Evolutionary conservation across 2,113 vertebrate species (phyloP).

Genomic region (Baryphthengus martii): DNA sequence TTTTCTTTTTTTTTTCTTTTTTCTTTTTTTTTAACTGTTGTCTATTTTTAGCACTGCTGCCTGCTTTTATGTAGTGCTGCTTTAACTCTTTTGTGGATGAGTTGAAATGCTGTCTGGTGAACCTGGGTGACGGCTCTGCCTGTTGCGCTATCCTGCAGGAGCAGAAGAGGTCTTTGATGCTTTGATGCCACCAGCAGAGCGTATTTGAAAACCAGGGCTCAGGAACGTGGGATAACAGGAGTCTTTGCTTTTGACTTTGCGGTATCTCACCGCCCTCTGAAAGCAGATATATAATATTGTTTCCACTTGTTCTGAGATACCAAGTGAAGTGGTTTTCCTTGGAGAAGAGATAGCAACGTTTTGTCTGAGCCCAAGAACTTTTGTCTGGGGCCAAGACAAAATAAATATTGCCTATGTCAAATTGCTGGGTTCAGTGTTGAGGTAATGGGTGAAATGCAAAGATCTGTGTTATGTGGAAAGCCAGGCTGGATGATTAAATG

Average conservation of each 20-base stretch:
- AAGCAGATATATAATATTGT: background rate
- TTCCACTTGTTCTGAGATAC: background rate
- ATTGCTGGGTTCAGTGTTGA: background rate
- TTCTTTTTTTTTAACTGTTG: background rate
- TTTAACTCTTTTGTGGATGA: slow-evolving; percentile 3
- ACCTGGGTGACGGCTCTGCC: background rate
- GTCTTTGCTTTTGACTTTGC: background rate
- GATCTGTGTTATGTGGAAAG: background rate
- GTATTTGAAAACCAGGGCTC: background rate
- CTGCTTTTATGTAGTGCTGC: background rate
- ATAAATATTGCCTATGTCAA: background rate
- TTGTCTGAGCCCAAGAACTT: background rate
- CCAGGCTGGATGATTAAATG: background rate
- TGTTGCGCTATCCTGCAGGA: background rate
- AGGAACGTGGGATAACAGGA: background rate
- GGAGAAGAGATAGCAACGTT: background rate
- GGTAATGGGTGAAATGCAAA: background rate
- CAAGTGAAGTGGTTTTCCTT: background rate
- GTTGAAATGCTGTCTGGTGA: background rate
- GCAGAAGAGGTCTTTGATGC: background rate
- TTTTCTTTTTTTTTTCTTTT: background rate
- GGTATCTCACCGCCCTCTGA: background rate
- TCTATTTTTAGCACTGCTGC: slow-evolving; percentile 59
- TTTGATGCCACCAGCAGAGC: background rate
- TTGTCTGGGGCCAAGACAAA: background rate